phyloP scores from a whole-genome alignment of 2,888 invertebrate species.

The Heliconius charithonia region DNA sequence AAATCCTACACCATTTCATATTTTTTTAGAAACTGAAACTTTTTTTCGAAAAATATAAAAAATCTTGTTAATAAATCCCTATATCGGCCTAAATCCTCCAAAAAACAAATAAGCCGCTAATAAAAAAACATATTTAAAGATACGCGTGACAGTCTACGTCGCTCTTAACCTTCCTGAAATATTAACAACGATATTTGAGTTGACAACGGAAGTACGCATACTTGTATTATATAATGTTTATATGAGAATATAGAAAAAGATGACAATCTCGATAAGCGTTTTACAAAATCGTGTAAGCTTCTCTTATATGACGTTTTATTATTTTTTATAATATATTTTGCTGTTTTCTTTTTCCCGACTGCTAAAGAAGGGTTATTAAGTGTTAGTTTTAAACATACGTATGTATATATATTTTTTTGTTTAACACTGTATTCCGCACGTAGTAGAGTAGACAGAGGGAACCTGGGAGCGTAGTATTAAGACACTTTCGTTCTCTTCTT shows the following conservation, averaged over 20 bases:
- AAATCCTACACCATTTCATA: no score
- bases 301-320: background rate
- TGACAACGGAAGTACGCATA: slow-evolving; percentile 29
- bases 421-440: no score
- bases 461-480: background rate
- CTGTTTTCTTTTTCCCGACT: background rate
- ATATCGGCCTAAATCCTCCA: background rate
- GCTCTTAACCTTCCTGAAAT: slow-evolving; percentile 31
- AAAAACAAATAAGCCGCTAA: background rate
- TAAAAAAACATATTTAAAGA: slow-evolving; percentile 19
- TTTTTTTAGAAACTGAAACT: background rate
- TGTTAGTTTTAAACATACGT: background rate
- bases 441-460: no score
- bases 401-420: no score
- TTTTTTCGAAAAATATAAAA: background rate
- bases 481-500: background rate
- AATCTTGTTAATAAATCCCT: no score
- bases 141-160: slow-evolving; percentile 20
- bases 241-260: background rate
- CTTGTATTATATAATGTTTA: background rate
- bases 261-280: slow-evolving; percentile 4
- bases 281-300: slow-evolving; percentile 5
- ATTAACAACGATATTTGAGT: slow-evolving; percentile 29
- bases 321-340: background rate
- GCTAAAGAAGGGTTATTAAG: no score